phyloP scores from a whole-genome alignment of 2,797 vertebrate genomes.

The Zonotrichia albicollis region DNA sequence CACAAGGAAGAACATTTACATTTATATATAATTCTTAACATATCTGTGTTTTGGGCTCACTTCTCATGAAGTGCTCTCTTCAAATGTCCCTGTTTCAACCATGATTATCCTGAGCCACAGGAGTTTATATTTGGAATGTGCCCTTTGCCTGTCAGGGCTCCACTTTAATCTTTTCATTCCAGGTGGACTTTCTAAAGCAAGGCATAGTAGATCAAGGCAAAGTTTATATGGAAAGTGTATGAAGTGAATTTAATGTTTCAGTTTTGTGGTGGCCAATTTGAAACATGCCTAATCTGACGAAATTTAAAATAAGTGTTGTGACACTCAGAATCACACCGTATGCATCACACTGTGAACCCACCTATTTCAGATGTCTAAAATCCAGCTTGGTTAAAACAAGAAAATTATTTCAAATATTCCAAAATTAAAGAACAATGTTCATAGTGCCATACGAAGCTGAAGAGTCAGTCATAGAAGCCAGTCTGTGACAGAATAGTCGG shows the following conservation, averaged over 20 bases:
- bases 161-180: background rate
- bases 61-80: background rate
- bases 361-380: background rate
- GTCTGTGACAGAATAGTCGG: background rate
- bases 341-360: background rate
- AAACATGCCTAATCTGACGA: background rate
- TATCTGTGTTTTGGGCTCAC: background rate
- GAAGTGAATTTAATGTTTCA: background rate
- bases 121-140: background rate
- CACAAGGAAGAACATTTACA: background rate
- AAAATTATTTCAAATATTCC: background rate
- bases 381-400: background rate
- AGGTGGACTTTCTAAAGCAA: background rate
- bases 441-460: background rate
- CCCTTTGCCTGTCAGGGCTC: background rate
- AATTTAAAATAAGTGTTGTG: background rate
- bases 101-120: background rate
- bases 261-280: background rate
- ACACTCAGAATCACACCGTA: background rate
- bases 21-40: background rate
- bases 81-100: background rate
- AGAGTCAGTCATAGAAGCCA: background rate
- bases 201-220: background rate
- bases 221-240: background rate
- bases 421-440: background rate